Conservation (phyloP, 2,797 vertebrate species). For the Pipistrellus pipistrellus region DNA sequence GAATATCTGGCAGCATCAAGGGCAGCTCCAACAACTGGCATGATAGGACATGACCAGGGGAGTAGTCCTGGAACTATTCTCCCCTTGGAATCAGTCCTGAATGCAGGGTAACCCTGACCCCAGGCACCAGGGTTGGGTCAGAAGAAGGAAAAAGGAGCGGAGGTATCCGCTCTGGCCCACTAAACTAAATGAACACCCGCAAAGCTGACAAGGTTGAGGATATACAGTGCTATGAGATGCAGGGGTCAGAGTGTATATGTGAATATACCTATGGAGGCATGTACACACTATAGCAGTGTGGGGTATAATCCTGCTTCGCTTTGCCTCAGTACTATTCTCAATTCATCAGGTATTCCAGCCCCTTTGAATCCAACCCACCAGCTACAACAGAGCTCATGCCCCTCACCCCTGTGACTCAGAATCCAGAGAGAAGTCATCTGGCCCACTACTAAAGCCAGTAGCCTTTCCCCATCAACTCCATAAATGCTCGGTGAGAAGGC, state of each 20-base stretch:
- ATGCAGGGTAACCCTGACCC: not conserved
- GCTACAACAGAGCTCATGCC: not conserved
- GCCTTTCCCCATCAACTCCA: not conserved
- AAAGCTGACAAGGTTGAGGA: not conserved
- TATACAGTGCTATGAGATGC: not conserved
- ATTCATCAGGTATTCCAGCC: not conserved
- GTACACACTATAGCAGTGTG: not conserved
- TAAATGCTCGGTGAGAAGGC: constrained; percentile 19
- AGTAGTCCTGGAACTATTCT: not conserved
- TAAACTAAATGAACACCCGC: not conserved
- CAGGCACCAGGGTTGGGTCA: not conserved
- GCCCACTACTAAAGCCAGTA: not conserved
- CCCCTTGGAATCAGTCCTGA: not conserved
- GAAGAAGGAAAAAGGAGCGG: not conserved
- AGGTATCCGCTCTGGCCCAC: not conserved
- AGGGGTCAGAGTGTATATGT: not conserved
- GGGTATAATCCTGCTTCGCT: not conserved
- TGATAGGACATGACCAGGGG: not conserved
- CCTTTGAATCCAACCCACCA: not conserved
- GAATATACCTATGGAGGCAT: not conserved
- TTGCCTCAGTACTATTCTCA: not conserved
- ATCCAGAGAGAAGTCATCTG: constrained; percentile 54
- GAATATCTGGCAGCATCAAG: not conserved
- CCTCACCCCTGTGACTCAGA: not conserved
- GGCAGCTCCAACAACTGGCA: not conserved